Evolutionary conservation across 2,797 vertebrate species (phyloP), one percentile per base, ranked within the genome.

Genomic region (Iguana delicatissima): DNA sequence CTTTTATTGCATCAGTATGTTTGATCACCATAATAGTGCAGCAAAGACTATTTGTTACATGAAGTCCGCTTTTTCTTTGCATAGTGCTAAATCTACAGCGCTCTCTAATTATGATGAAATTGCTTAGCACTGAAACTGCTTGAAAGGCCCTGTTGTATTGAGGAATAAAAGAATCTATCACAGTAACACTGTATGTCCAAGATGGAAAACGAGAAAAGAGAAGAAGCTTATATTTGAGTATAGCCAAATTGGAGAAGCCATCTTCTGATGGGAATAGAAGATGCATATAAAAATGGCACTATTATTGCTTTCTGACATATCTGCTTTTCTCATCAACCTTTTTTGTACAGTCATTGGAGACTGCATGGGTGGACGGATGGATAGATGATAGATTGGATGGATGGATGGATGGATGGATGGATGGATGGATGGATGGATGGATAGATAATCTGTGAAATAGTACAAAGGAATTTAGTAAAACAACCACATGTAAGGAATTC

Each of bases 181-280:
- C 42, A 32, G n/a, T 32, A 20, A 12, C 72, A 42, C 82, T 87
- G n/a, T 83, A n/a, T 67, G 35, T 46, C 29, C 46, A 42, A 50
- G 26, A n/a, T 67, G n/a, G 4, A 55, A 83, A 82, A 12, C 26
- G 20, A 73, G 46, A 87, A 29, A 26, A 73, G 57, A 74, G 62
- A 91, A 84, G 76, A 72, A 62, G 55, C 38, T 89, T 69, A n/a
- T n/a, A 89, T 82, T 69, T 84, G 74, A 79, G 64, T n/a, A 8
- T 67, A 82, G 80, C 42, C 24, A 26, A 46, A 72, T 57, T 4
- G 6, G 50, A 0, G 1, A 67, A 87, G 42, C 42, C 20, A 80
- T 14, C 24, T 86, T 84, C 52, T 50, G 79, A n/a, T 0, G 0
- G 72, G 18, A 57, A 74, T 42, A 91, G 35, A 12, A 77, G 52